Base-by-base conservation (phyloP, 2,797 vertebrate species). In the Acipenser transmontanus region DNA sequence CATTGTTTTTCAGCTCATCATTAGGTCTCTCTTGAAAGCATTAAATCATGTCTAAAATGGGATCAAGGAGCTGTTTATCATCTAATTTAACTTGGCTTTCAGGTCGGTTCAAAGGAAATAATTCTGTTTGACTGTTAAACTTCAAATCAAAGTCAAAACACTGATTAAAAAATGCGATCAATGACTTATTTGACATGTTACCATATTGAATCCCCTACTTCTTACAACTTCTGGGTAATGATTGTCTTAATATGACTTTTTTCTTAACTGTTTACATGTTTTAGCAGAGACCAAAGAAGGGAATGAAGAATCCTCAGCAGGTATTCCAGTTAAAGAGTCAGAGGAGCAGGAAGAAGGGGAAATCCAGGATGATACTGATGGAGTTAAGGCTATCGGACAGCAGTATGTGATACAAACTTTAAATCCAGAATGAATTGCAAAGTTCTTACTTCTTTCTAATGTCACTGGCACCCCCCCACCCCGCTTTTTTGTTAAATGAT, bases 311-410 rank as follows among this genome's bases (percentile, higher is more conserved):
- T 63, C 68, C 59, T 50, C 71, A 66, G 68, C 54, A 52, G 67
- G 12, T 51, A 66, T n/a, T 34, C 64, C 64, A 57, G 50, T 66
- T 66, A 47, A 84, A 79, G 68, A 75, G 64, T 59, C 70, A 0
- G 76, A 75, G 49, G 85, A 83, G 1, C 56, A 70, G 12, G 90
- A 92, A 74, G 90, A 92, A 1, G 90, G 89, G 7, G 90, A 92
- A 77, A 69, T 92, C n/a, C 11, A 2, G 1, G 80, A 80, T 20
- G 84, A 82, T 49, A 76, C 72, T 68, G 82, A 83, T 5, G 84
- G 82, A 11, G 78, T 34, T 34, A 34, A 34, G 34, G 34, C 34
- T 34, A 34, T 34, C 34, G 34, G 34, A 4, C 34, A 34, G 34
- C 34, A 34, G 34, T 34, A 34, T 34, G 34, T 34, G 34, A 34